These are phyloP conservation scores for Lerema accius DNA, from an alignment of 1,140 invertebrate species.

Conservation along the genomic window DNA sequence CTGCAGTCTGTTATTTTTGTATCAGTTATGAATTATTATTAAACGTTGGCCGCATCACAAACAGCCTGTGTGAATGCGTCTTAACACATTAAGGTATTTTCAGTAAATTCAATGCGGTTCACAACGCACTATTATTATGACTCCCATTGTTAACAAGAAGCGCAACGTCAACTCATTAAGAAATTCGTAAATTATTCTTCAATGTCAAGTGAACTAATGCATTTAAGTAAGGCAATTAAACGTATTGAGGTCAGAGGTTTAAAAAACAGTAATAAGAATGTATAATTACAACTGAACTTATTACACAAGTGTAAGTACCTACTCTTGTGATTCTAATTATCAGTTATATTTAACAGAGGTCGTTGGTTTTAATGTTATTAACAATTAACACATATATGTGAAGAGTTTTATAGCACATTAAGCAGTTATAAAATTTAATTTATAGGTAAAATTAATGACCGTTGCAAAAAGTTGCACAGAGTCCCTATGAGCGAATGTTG, in stretches of 20 bases:
- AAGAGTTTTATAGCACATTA: no score
- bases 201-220: conserved; percentile 39
- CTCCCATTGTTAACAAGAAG: conserved; percentile 41
- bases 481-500: no score
- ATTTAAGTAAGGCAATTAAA: conserved; percentile 33
- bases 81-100: conserved; percentile 12
- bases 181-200: conserved; percentile 42
- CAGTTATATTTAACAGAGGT: conserved; percentile 4
- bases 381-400: neutral
- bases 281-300: conserved; percentile 23
- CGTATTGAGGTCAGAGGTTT: conserved; percentile 30
- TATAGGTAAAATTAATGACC: no score
- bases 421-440: no score
- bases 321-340: conserved; percentile 22
- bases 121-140: conserved; percentile 36
- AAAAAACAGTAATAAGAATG: conserved; percentile 23
- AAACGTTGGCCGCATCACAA: no score
- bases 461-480: no score
- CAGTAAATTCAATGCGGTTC: conserved; percentile 37
- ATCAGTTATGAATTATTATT: no score
- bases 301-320: conserved; percentile 9
- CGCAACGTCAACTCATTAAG: conserved; percentile 38
- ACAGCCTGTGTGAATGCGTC: no score
- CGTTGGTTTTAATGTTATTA: conserved; percentile 11
- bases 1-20: no score